Evolutionary conservation across 2,888 invertebrate genomes (phyloP), one percentile per base, ranked within the genome.

Genomic region (Chirona hameri): DNA sequence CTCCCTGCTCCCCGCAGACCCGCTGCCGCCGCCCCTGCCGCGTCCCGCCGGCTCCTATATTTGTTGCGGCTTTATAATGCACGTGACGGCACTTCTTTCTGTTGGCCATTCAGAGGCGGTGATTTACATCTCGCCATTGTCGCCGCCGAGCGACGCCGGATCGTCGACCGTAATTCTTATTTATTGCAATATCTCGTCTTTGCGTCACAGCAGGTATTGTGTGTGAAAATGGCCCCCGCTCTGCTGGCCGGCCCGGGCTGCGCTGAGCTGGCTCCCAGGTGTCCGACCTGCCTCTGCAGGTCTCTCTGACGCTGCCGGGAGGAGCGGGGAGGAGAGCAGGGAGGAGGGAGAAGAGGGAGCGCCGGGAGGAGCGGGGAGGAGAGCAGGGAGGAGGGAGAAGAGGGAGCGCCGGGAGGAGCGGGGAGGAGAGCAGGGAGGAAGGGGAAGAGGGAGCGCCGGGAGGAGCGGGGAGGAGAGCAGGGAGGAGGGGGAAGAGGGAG

Each of bases 171-270:
- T 76, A 46, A 76, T 46, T 21, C 76, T 76, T 76, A 76, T 76
- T 76, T 76, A 76, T 76, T 76, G 76, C 46, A 76, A 76, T 46
- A 39, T 12, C 46, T 76, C 24, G 39, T 24, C 10, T 76, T 46
- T 18, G 18, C 14, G 72, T 72, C 72, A 72, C 72, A 72, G 72
- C 72, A 31, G 72, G 72, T 27, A 72, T 72, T 72, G 72, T 72
- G 72, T 72, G 72, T 31, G 72, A 27, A 10, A 65, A 65, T 65
- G 65, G 65, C 27, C 15, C 0, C 72, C 10, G 72, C 27, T 69
- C 65, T 27, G 24, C 27, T 27, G 12, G 27, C 65, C 27, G 65
- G 39, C 39, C 39, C 7, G 39, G 7, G 39, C 39, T 39, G 39
- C 4, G 39, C 39, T 39, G 39, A 39, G 39, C 39, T 39, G 39